phyloP scores from a whole-genome alignment of 1,140 invertebrate genomes.

The Brachionus rotundiformis region DNA sequence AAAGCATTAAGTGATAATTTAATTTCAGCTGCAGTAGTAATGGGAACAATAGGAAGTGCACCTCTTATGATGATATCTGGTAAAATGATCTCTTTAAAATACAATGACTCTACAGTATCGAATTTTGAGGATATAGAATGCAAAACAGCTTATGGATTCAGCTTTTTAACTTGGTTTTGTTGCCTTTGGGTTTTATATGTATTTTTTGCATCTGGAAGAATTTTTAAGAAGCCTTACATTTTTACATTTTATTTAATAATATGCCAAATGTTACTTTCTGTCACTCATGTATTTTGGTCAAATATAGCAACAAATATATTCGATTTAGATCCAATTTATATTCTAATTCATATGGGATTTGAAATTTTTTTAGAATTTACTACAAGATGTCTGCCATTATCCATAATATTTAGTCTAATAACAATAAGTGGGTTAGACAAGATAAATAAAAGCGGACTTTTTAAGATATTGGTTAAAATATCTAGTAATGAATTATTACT shows the following conservation, averaged over 20 bases:
- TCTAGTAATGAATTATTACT: background rate
- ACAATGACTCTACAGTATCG: conserved; percentile 68
- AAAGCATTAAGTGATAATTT: conserved; percentile 59
- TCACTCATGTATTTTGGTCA: conserved; percentile 53
- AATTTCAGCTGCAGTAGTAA: conserved; percentile 86
- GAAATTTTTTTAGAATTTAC: background rate
- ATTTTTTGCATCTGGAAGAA: background rate
- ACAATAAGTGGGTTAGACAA: background rate
- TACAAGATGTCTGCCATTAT: background rate
- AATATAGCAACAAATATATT: conserved; percentile 53
- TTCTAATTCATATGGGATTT: conserved; percentile 70
- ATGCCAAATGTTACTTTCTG: conserved; percentile 32
- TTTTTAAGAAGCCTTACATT: conserved; percentile 10
- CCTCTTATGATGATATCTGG: conserved; percentile 92
- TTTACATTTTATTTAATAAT: conserved; percentile 33
- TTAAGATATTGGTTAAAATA: background rate
- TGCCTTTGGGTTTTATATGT: conserved; percentile 37
- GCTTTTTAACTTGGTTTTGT: conserved; percentile 74
- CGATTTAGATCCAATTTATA: conserved; percentile 73
- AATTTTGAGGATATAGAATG: conserved; percentile 72
- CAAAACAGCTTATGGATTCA: conserved; percentile 78
- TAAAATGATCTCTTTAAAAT: conserved; percentile 77
- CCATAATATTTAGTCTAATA: background rate
- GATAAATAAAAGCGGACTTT: background rate
- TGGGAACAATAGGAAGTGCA: conserved; percentile 86